Conservation (phyloP, 35 echinoderm and acorn worm genomes). For the Eucidaris tribuloides region DNA sequence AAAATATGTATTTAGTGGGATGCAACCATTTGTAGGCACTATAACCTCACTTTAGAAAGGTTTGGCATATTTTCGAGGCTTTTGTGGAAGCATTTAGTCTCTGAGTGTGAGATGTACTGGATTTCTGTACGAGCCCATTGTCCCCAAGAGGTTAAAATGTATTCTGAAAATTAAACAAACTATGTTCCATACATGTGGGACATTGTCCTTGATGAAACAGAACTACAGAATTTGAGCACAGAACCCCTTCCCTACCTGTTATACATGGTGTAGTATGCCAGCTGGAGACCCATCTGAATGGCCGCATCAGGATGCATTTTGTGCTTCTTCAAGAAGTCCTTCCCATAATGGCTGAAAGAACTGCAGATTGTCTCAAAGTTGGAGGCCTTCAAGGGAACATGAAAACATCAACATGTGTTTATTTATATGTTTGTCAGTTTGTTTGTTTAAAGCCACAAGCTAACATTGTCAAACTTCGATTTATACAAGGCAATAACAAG, state of each 20-base stretch:
- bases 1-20: no score
- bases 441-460: no score
- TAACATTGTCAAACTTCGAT: no score
- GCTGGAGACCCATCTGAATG: constrained; percentile 59
- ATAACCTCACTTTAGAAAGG: no score
- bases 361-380: constrained; percentile 46
- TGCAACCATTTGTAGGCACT: no score
- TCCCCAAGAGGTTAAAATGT: no score
- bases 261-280: constrained; percentile 70
- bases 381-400: constrained; percentile 38
- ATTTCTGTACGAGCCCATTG: no score
- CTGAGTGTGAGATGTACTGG: no score
- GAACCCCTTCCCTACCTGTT: constrained; percentile 36
- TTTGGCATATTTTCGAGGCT: no score
- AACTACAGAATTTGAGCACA: background rate
- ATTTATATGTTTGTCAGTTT: background rate
- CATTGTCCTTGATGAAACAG: background rate
- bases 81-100: no score
- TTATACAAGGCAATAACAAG: no score
- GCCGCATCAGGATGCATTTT: constrained; percentile 71
- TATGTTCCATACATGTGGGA: background rate
- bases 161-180: no score
- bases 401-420: background rate
- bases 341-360: constrained; percentile 43
- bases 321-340: constrained; percentile 43